Conservation (phyloP, 2,797 vertebrate species). For the Ara ararauna region DNA sequence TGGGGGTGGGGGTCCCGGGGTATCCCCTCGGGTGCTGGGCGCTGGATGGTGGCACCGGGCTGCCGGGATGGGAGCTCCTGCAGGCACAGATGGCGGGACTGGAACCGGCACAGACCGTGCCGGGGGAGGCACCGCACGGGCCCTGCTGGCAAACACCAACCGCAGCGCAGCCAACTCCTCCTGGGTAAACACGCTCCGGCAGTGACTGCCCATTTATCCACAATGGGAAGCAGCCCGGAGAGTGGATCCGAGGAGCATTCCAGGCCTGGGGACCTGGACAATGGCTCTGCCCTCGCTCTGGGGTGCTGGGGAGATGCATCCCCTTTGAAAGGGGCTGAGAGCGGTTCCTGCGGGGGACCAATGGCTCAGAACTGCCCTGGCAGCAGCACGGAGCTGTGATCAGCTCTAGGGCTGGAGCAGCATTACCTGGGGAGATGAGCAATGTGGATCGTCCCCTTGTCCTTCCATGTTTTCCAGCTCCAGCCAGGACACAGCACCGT, state of each 20-base stretch:
- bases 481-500: not conserved
- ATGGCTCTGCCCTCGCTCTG: not conserved
- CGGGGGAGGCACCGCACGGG: slow-evolving; percentile 57
- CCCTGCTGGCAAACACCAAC: slow-evolving; percentile 46
- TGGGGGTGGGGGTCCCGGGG: not conserved
- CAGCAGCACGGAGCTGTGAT: not conserved
- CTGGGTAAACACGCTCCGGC: slow-evolving; percentile 23
- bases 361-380: not conserved
- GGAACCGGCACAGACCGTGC: slow-evolving; percentile 13
- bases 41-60: not conserved
- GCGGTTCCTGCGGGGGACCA: rapidly evolving
- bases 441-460: rapidly evolving
- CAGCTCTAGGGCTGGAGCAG: not conserved
- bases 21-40: rapidly evolving
- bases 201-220: slow-evolving; percentile 4
- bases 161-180: slow-evolving; percentile 23
- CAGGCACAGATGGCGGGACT: slow-evolving; percentile 62
- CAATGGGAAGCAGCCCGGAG: not conserved
- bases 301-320: rapidly evolving
- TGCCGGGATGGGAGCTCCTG: not conserved
- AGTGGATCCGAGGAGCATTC: not conserved
- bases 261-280: not conserved
- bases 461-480: rapidly evolving
- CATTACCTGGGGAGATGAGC: rapidly evolving
- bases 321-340: not conserved